phyloP scores from a whole-genome alignment of 2,888 invertebrate species.

The Xestia c-nigrum region DNA sequence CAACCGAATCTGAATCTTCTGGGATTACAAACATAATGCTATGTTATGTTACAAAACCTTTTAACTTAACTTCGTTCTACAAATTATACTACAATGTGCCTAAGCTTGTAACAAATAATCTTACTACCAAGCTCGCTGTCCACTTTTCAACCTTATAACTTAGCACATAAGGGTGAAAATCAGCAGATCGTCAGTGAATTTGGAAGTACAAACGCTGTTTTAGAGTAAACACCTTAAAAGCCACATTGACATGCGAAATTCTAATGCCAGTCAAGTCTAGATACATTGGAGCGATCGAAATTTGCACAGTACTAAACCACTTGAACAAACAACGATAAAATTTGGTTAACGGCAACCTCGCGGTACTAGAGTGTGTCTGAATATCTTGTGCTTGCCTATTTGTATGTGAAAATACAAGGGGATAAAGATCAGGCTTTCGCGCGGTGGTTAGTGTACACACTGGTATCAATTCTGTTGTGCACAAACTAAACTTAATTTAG shows the following conservation, averaged over 20 bases:
- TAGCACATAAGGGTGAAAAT: too few species aligned
- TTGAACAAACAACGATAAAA: conserved; percentile 56
- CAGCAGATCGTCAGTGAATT: too few species aligned
- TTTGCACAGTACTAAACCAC: conserved; percentile 25
- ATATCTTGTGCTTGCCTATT: conserved; percentile 32
- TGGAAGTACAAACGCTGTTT: background rate
- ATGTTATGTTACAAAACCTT: background rate
- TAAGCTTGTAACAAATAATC: background rate
- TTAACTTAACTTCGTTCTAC: background rate
- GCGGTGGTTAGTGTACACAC: background rate
- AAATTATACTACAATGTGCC: background rate
- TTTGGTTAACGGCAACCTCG: conserved; percentile 29
- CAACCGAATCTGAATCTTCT: background rate
- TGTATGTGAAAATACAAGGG: conserved; percentile 7
- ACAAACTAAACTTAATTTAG: too few species aligned
- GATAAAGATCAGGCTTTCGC: background rate
- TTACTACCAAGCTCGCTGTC: too few species aligned
- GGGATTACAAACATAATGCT: background rate
- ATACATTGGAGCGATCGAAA: conserved; percentile 21
- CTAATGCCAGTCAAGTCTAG: conserved; percentile 21
- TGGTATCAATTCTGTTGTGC: too few species aligned
- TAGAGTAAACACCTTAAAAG: conserved; percentile 9
- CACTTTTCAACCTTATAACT: too few species aligned
- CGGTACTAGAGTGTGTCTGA: conserved; percentile 14
- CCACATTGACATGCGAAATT: conserved; percentile 3